Evolutionary conservation across 2,888 invertebrate species (phyloP), one percentile per base, ranked within the genome.

Genomic region (Lasioglossum figueresi): DNA sequence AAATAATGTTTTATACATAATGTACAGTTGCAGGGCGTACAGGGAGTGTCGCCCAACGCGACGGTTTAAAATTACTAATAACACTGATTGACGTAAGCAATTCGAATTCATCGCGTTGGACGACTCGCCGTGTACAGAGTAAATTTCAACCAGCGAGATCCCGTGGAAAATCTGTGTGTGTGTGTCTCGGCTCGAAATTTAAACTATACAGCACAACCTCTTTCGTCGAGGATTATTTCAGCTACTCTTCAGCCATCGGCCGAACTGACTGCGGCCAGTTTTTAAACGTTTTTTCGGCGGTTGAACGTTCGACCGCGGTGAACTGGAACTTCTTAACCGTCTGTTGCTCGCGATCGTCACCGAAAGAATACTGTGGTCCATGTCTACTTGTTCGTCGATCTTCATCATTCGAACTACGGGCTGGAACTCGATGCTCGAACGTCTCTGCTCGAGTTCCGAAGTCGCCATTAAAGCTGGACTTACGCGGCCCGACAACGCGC

Each of bases 341-440:
- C 95, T 92, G 83, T 95, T 95, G 75, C 94, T 95, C 45, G 94
- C 94, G 1, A 95, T 94, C 10, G 95, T 94, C 34, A 94, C 93
- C 84, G 94, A 92, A 34, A 93, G 87, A 90, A 93, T 93, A 91
- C 93, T 93, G 84, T 94, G 94, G 89, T 95, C 94, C 87, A 94
- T 92, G 71, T 95, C 94, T 37, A 94, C 94, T 84, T 94, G 94
- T 88, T 94, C 95, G 87, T 97, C 96, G 90, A 97, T 96, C 88
- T 97, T 96, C 93, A 96, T 96, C 89, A 97, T 97, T 19, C 96
- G 95, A 89, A 97, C 97, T 84, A 96, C 96, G 0, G 97, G 97
- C 93, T 97, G 97, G 92, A 96, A 95, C 92, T 96, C 96, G 37
- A 95, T 94, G 80, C 94, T 94, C 4, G 94, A 94, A 1, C 95